Conservation (phyloP, 2,888 invertebrate species). For the Conus canariensis region DNA sequence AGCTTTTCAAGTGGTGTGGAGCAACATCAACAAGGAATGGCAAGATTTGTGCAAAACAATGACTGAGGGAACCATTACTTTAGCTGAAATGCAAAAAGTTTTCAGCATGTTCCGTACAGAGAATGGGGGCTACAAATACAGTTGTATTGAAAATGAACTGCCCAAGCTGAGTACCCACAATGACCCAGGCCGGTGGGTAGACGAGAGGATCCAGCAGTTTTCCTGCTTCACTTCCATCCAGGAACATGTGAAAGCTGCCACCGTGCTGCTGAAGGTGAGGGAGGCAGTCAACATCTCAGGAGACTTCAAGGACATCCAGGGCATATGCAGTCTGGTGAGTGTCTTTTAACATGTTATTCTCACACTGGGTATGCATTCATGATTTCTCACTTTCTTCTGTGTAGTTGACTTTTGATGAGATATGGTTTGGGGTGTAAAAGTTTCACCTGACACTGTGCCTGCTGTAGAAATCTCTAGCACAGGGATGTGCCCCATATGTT, state of each 20-base stretch:
- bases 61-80: conserved; percentile 38
- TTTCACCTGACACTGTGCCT: no score
- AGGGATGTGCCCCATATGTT: no score
- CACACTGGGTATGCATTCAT: no score
- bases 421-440: no score
- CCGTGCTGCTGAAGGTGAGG: conserved; percentile 51
- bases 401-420: no score
- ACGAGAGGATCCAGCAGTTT: conserved; percentile 52
- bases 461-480: no score
- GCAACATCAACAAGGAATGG: conserved; percentile 35
- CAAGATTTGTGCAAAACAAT: conserved; percentile 29
- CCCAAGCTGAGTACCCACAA: conserved; percentile 4
- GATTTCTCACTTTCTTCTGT: no score
- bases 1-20: conserved; percentile 38
- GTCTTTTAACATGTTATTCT: no score
- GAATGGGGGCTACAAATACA: not conserved
- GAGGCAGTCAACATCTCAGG: conserved; percentile 50
- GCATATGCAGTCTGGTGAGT: conserved; percentile 42
- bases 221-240: conserved; percentile 49
- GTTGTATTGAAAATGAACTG: conserved; percentile 40
- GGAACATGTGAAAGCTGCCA: conserved; percentile 54
- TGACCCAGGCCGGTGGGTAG: conserved; percentile 35
- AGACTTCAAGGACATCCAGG: conserved; percentile 50
- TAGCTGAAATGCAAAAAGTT: conserved; percentile 34
- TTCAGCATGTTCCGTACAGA: conserved; percentile 35